Conservation (phyloP, 2,113 vertebrate genomes). For the Dicaeum eximium region DNA sequence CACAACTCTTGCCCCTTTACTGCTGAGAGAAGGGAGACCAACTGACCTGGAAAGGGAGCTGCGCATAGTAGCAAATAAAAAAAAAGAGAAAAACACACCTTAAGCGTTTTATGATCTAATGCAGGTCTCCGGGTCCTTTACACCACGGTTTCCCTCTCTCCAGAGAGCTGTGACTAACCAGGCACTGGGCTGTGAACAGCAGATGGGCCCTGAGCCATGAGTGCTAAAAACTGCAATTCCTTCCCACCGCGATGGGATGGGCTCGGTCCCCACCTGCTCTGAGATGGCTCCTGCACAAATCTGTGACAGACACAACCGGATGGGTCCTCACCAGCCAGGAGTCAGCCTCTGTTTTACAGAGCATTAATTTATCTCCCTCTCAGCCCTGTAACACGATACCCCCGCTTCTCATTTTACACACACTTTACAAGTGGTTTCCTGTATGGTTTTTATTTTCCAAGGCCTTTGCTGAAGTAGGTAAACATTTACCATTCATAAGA, state of each 20-base stretch:
- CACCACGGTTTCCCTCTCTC: background rate
- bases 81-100: background rate
- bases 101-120: background rate
- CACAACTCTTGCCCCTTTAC: background rate
- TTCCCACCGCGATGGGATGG: background rate
- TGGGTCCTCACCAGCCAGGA: background rate
- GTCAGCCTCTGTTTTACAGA: background rate
- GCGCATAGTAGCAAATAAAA: background rate
- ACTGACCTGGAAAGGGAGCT: background rate
- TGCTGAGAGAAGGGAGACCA: background rate
- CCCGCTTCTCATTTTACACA: background rate
- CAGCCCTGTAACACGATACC: background rate
- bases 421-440: background rate
- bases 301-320: background rate
- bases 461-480: background rate
- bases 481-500: background rate
- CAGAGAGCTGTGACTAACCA: background rate
- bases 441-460: constrained; percentile 15
- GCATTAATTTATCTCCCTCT: background rate
- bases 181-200: background rate
- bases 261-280: background rate
- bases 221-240: background rate
- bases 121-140: background rate
- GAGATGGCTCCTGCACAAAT: background rate
- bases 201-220: background rate